Conservation (phyloP, 2,797 vertebrate species). For the Gallinago nigripennis region DNA sequence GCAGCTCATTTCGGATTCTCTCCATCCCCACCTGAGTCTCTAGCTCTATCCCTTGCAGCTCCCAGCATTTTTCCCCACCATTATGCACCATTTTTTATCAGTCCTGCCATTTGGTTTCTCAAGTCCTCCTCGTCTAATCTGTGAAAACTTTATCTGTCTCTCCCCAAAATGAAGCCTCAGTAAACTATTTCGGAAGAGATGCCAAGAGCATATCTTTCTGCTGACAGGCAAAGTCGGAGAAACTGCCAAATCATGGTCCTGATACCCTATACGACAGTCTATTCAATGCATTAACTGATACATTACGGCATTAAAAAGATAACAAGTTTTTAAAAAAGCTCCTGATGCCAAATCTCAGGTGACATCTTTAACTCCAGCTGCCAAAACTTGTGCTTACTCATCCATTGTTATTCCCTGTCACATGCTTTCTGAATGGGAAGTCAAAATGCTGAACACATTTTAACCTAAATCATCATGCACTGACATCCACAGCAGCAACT, state of each 20-base stretch:
- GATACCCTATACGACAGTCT: background rate
- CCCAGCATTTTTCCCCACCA: background rate
- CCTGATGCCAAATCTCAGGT: background rate
- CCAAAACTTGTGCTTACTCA: background rate
- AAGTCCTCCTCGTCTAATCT: background rate
- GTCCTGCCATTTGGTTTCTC: background rate
- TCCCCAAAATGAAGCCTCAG: background rate
- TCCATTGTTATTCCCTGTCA: background rate
- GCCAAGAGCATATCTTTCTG: constrained; percentile 23
- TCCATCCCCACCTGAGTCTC: background rate
- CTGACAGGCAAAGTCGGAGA: background rate
- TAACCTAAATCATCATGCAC: background rate
- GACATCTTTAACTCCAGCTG: background rate
- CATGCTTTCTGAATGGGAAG: background rate
- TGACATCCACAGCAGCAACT: background rate
- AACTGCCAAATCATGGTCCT: background rate
- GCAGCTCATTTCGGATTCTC: constrained; percentile 1
- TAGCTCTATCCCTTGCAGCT: background rate
- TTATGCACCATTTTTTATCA: background rate
- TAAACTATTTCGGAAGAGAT: background rate
- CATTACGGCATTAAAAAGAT: background rate
- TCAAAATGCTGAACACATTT: background rate
- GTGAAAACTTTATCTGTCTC: constrained; percentile 11
- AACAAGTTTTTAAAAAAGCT: background rate
- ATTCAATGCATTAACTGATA: background rate